Base-by-base conservation (phyloP, 35 echinoderm and acorn worm species). In the Ptychodera flava region DNA sequence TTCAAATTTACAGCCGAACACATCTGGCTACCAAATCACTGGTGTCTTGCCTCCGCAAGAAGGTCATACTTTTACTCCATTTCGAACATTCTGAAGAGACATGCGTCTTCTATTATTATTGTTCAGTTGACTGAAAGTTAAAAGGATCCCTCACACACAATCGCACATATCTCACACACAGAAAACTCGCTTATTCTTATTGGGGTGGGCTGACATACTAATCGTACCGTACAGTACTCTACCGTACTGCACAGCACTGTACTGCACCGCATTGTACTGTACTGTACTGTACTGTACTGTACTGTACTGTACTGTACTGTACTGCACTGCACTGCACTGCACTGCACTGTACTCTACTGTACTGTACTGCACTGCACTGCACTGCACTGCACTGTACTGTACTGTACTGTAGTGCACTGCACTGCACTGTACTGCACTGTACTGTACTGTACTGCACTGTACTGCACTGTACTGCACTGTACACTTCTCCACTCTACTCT, bases 261-360 rank as follows among this genome's bases (percentile, higher is more conserved):
- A 84, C 35, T 84, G 82, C 29, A 84, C 35, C 37, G 82, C 29
- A 84, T 33, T 84, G 82, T 34, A 84, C 45, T 76, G 84, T 64
- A 85, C 32, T 76, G 84, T 64, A 85, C 28, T 85, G 84, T 36
- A 85, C 32, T 38, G 84, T 2, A 85, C 37, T 85, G 84, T 64
- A 85, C 32, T 76, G 84, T 30, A 85, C 32, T 85, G 84, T 30
- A 85, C 32, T 85, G 84, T 34, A 85, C 32, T 76, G 84, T 30
- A 85, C 32, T 85, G 84, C 30, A 85, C 45, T 85, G 84, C 45
- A 85, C 45, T 85, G 84, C 45, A 85, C 45, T 85, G 84, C 45
- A 85, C 45, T 85, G 84, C 45, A 85, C 32, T 76, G 84, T 30
- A 85, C 32, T 85, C 36, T 30, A 85, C 45, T 85, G 84, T 34